Percentiles rank a stretch among this genome's conserved stretches.
Evolutionary conservation across 2,113 vertebrate genomes (phyloP).

Genomic region (Pelecanoides urinatrix): DNA sequence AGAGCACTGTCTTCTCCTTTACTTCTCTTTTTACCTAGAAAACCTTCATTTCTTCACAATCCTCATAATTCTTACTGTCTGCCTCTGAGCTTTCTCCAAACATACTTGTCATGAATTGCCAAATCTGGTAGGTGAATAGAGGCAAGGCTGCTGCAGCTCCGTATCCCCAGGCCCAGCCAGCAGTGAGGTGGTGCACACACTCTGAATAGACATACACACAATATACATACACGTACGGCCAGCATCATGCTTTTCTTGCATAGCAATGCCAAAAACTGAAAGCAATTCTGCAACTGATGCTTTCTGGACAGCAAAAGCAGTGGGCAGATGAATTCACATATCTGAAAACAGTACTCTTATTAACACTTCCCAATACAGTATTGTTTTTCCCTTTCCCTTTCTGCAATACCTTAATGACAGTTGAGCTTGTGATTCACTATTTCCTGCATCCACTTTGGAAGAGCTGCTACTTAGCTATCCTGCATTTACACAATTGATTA

Average conservation of each 20-base stretch:
- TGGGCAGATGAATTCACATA: neutral
- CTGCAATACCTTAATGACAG: neutral
- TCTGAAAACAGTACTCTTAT: neutral
- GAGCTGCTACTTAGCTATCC: neutral
- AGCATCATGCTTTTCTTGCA: neutral
- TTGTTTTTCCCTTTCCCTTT: neutral
- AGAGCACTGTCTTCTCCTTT: rapidly evolving
- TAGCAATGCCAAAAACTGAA: neutral
- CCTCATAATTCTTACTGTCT: neutral
- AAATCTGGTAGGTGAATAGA: neutral
- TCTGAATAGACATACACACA: neutral
- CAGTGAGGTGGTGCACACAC: rapidly evolving
- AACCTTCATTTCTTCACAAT: neutral
- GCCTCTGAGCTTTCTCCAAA: neutral
- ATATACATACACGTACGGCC: neutral
- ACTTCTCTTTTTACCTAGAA: neutral
- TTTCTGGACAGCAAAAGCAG: neutral
- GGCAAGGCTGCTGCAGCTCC: neutral
- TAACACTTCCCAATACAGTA: neutral
- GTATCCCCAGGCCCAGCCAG: neutral
- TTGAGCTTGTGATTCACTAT: neutral
- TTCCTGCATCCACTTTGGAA: neutral
- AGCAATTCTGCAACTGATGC: neutral
- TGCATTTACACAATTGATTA: neutral
- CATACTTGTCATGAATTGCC: neutral